phyloP scores from a whole-genome alignment of 1,140 invertebrate species.

The Conus ventricosus region DNA sequence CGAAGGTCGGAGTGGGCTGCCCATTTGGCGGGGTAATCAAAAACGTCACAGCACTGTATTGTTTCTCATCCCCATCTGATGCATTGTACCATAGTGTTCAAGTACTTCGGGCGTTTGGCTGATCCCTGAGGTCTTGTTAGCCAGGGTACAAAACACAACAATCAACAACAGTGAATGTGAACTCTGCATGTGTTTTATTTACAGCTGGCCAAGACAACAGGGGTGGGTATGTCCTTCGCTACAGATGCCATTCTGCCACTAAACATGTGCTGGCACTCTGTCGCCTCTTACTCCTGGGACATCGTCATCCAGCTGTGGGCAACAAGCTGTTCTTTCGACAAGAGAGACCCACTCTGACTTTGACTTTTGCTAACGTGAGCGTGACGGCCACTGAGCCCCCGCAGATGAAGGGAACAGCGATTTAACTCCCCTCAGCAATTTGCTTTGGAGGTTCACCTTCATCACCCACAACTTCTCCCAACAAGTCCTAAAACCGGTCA shows the following conservation, averaged over 20 bases:
- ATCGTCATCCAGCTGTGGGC: constrained; percentile 98
- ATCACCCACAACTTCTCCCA: constrained; percentile 99
- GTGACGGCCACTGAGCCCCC: constrained; percentile 99
- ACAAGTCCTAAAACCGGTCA: constrained; percentile 86
- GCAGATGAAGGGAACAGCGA: constrained; percentile 88
- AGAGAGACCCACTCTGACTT: constrained; percentile 98
- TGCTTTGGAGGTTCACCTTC: constrained; percentile 99
- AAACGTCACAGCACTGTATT: no score
- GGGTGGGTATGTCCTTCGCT: constrained; percentile 99
- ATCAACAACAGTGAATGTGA: no score
- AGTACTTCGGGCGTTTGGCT: no score
- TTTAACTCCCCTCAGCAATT: constrained; percentile 95
- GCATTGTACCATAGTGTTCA: no score
- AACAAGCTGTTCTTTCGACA: constrained; percentile 99
- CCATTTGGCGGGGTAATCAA: no score
- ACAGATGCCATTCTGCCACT: constrained; percentile 98
- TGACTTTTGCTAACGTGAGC: constrained; percentile 97
- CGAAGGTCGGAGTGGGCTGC: no score
- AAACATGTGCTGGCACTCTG: constrained; percentile 99
- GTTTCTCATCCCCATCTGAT: no score
- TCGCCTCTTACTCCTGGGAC: constrained; percentile 99
- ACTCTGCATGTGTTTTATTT: neutral
- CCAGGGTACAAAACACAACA: no score
- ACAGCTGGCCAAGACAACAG: constrained; percentile 86
- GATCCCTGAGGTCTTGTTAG: no score